A percentile compares a stretch with the other conserved stretches of the same genome.
Conservation (phyloP, 2,888 invertebrate genomes). For the Uloborus plumipes region DNA sequence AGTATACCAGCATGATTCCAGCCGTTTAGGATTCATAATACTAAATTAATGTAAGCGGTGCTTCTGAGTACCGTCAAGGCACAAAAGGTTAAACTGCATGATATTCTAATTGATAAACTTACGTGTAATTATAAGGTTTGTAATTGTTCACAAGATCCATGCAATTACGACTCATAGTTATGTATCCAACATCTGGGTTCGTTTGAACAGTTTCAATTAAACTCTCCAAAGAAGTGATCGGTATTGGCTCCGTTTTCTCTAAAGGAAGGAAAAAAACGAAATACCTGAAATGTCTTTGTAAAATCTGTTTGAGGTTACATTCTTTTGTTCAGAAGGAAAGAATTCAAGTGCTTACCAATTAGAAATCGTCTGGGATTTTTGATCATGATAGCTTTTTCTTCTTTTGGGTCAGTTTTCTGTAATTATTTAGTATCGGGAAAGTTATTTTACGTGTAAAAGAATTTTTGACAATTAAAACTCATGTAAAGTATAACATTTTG, state of each 20-base stretch:
- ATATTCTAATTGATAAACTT: conserved; percentile 7
- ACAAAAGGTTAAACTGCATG: no score
- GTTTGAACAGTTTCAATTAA: conserved; percentile 7
- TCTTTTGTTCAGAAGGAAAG: background rate
- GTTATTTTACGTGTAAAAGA: no score
- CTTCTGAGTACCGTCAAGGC: no score
- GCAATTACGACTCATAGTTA: conserved; percentile 34
- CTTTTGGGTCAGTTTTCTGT: no score
- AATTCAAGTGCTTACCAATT: conserved; percentile 16
- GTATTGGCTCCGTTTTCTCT: conserved; percentile 21
- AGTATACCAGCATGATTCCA: no score
- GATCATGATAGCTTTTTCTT: background rate
- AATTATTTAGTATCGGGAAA: no score
- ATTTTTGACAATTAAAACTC: no score
- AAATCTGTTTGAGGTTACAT: background rate
- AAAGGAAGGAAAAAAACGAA: background rate
- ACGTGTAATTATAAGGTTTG: conserved; percentile 40
- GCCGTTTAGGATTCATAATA: no score
- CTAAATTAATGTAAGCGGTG: no score
- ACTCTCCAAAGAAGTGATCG: conserved; percentile 8
- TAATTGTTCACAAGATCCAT: conserved; percentile 53
- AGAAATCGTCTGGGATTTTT: conserved; percentile 19
- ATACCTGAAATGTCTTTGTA: background rate
- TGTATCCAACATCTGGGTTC: conserved; percentile 31
- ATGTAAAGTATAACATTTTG: no score